Evolutionary conservation across 2,888 invertebrate genomes (phyloP).

Genomic region (Trissolcus brochymenae): DNA sequence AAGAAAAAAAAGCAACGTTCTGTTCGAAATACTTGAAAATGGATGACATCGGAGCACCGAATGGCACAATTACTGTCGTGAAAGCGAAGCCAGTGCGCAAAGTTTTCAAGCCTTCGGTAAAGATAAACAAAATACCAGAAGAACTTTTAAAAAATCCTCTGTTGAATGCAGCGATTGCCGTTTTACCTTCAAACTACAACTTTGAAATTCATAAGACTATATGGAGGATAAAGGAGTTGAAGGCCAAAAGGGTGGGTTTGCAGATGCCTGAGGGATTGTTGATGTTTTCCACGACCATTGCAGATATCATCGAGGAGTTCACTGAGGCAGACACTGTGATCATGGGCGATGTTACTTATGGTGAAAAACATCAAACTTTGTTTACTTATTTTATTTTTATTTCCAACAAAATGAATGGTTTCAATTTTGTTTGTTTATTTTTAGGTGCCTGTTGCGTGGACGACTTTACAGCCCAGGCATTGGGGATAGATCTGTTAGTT

Average conservation of each 20-base stretch:
- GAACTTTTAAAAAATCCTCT: constrained; percentile 86
- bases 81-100: constrained; percentile 88
- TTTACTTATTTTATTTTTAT: not conserved
- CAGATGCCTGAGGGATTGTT: constrained; percentile 98
- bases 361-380: constrained; percentile 57
- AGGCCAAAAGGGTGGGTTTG: constrained; percentile 91
- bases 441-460: constrained; percentile 96
- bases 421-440: constrained; percentile 15
- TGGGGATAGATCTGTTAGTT: constrained; percentile 92
- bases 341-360: constrained; percentile 99
- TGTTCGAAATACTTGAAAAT: constrained; percentile 44
- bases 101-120: constrained; percentile 85
- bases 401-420: too few species aligned
- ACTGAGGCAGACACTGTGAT: constrained; percentile 94
- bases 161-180: constrained; percentile 84
- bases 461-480: constrained; percentile 93
- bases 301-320: constrained; percentile 94
- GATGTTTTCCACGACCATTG: constrained; percentile 93
- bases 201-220: constrained; percentile 99
- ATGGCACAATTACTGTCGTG: constrained; percentile 80
- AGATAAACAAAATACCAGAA: constrained; percentile 88
- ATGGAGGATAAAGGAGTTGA: constrained; percentile 93
- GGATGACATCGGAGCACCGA: constrained; percentile 68
- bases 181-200: constrained; percentile 95
- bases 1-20: too few species aligned